These are phyloP conservation scores for Xanthia icteritia DNA, from an alignment of 2,888 invertebrate species.

Conservation along the genomic window DNA sequence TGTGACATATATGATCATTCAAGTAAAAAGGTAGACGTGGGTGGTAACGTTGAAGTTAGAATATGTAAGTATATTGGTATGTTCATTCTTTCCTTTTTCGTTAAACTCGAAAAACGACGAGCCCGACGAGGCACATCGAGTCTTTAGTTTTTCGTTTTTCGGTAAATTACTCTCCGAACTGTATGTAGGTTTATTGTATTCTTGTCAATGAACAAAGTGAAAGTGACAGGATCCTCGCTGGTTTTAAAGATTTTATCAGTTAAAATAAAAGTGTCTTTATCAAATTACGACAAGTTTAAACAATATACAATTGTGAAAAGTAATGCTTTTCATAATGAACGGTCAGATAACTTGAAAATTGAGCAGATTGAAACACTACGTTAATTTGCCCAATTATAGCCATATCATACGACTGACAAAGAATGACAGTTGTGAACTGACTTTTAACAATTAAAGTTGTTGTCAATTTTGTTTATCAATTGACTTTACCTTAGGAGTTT, in stretches of 20 bases:
- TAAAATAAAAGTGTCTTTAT: no score
- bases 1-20: constrained; percentile 26
- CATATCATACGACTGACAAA: not conserved
- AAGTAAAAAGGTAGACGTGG: constrained; percentile 27
- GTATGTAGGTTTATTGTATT: not conserved
- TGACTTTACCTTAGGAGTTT: not conserved
- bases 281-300: no score
- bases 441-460: no score
- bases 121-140: no score
- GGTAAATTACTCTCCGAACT: not conserved
- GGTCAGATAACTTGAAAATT: no score
- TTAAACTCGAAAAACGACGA: no score
- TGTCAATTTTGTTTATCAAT: no score
- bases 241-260: not conserved
- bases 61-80: not conserved
- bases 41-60: not conserved
- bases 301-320: no score
- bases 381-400: no score
- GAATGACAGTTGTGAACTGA: not conserved
- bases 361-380: no score
- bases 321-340: no score
- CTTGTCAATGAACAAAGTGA: not conserved
- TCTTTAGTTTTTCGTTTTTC: no score
- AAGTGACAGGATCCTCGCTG: not conserved
- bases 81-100: not conserved